Conservation (phyloP, 2,888 invertebrate species). For the Eupithecia subfuscata region DNA sequence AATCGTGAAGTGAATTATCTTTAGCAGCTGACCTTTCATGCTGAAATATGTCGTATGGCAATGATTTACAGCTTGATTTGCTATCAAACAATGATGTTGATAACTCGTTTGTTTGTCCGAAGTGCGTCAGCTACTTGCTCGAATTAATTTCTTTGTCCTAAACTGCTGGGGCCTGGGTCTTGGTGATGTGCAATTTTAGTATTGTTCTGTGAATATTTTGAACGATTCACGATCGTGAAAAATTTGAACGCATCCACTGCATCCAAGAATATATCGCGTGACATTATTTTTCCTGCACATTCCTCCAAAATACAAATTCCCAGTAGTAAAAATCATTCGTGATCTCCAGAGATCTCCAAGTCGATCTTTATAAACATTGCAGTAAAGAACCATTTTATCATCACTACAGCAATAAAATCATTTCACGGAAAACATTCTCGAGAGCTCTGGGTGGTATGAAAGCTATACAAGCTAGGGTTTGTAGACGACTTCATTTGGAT, state of each 20-base stretch:
- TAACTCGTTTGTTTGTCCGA: slow-evolving; percentile 15
- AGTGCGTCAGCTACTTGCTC: slow-evolving; percentile 24
- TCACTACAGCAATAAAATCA: slow-evolving; percentile 19
- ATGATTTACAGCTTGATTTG: slow-evolving; percentile 33
- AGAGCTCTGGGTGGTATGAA: slow-evolving; percentile 1
- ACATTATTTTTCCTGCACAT: neutral
- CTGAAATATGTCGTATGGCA: slow-evolving; percentile 42
- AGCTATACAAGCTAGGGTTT: neutral
- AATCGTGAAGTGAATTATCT: slow-evolving; percentile 60
- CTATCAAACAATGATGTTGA: slow-evolving; percentile 27
- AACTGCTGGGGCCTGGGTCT: neutral
- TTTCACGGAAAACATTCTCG: slow-evolving; percentile 22
- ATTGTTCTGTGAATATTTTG: neutral
- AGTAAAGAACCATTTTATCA: slow-evolving; percentile 18
- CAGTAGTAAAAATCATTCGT: neutral
- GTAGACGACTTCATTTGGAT: neutral
- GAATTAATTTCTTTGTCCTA: slow-evolving; percentile 27
- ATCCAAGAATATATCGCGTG: neutral
- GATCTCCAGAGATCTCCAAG: neutral
- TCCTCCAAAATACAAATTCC: neutral
- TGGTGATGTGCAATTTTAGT: neutral
- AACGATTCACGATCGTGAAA: neutral
- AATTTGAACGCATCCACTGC: neutral
- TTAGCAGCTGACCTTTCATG: slow-evolving; percentile 55
- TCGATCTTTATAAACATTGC: slow-evolving; percentile 11